Percentiles rank a stretch among this genome's conserved stretches.
These are phyloP conservation scores for Metellina segmentata DNA, from an alignment of 2,888 invertebrate species.

Conservation along the genomic window DNA sequence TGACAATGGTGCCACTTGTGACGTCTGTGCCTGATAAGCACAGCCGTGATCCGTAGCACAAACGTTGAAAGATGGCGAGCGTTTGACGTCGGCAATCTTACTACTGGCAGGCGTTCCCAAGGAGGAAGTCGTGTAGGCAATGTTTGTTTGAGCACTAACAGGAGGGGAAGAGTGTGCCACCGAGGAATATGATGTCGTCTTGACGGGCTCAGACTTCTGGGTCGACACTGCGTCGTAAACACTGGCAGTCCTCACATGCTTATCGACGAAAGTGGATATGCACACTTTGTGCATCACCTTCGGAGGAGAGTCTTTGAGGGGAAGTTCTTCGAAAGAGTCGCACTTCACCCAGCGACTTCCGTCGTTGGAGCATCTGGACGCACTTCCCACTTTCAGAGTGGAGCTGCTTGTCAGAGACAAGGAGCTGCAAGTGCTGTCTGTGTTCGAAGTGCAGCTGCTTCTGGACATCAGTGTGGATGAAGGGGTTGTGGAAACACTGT, in stretches of 20 bases:
- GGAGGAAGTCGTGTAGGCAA: constrained; percentile 32
- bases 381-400: constrained; percentile 75
- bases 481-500: constrained; percentile 47
- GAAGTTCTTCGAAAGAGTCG: constrained; percentile 70
- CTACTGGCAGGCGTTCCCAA: constrained; percentile 26
- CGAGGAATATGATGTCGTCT: neutral
- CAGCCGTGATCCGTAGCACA: neutral
- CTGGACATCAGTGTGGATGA: constrained; percentile 61
- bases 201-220: neutral
- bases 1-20: neutral
- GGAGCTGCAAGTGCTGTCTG: constrained; percentile 79
- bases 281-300: constrained; percentile 64
- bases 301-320: constrained; percentile 25
- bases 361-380: constrained; percentile 27
- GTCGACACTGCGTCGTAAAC: constrained; percentile 53
- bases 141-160: neutral
- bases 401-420: constrained; percentile 79
- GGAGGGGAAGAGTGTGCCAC: neutral
- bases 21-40: neutral
- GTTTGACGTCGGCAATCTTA: constrained; percentile 40
- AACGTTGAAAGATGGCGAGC: constrained; percentile 61
- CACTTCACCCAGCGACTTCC: constrained; percentile 55
- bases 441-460: constrained; percentile 65
- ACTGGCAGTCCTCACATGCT: constrained; percentile 71
- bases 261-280: constrained; percentile 67